A percentile compares a stretch with the other conserved stretches of the same genome.
Conservation (phyloP, 2,797 vertebrate genomes). For the Sitta carolinensis region DNA sequence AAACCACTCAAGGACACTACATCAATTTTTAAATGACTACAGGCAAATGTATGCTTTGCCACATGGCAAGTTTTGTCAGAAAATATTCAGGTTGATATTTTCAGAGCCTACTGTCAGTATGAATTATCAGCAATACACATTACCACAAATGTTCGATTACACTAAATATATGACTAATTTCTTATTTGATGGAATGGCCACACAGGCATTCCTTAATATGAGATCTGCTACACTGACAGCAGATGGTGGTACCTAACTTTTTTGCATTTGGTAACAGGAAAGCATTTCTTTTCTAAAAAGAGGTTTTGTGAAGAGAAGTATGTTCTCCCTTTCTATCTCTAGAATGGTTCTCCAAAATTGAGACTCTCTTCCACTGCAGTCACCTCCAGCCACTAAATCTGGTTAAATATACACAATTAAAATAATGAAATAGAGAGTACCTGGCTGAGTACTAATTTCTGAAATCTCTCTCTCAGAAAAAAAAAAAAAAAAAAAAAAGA, state of each 20-base stretch:
- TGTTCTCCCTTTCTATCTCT: neutral
- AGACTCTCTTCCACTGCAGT: neutral
- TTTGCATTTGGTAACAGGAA: neutral
- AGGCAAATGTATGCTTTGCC: constrained; percentile 33
- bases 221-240: constrained; percentile 42
- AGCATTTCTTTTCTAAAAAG: neutral
- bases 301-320: neutral
- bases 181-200: constrained; percentile 17
- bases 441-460: neutral
- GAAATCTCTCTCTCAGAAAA: neutral
- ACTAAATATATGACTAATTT: constrained; percentile 16
- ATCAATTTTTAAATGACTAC: constrained; percentile 44
- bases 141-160: neutral
- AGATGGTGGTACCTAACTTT: constrained; percentile 21
- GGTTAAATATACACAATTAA: neutral
- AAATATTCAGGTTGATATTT: constrained; percentile 27
- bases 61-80: constrained; percentile 26
- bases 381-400: neutral
- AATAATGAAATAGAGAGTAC: neutral
- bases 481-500: neutral
- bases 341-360: neutral
- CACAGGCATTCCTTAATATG: neutral
- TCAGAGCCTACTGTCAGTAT: constrained; percentile 7
- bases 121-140: neutral
- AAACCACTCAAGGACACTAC: constrained; percentile 10